Evolutionary conservation across 1,140 invertebrate species (phyloP).

Genomic region (Trichoplusia ni): DNA sequence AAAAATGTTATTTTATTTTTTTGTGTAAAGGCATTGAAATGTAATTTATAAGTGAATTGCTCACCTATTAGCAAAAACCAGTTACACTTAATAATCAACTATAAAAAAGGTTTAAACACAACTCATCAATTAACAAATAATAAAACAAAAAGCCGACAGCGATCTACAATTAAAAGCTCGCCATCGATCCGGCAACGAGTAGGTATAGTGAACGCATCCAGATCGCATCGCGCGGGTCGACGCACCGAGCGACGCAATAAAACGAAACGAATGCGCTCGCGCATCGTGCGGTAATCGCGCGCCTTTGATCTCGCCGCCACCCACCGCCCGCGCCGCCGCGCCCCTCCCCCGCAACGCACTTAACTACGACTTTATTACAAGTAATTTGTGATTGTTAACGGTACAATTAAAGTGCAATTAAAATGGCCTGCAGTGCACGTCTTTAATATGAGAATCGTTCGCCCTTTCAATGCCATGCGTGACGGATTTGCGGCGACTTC

Average conservation of each 20-base stretch:
- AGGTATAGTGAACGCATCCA: slow-evolving; percentile 17
- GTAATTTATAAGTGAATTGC: too few relatives aligned
- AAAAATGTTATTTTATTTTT: too few relatives aligned
- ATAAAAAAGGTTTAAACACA: background rate
- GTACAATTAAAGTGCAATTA: slow-evolving; percentile 39
- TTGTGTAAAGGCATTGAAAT: too few relatives aligned
- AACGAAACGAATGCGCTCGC: slow-evolving; percentile 40
- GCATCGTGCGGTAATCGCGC: slow-evolving; percentile 47
- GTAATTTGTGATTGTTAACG: slow-evolving; percentile 47
- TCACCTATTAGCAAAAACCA: too few relatives aligned
- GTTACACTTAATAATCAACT: background rate
- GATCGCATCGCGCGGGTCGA: slow-evolving; percentile 36
- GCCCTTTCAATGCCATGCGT: slow-evolving; percentile 5
- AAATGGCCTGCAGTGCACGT: slow-evolving; percentile 15
- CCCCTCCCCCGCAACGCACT: background rate
- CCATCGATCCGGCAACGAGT: background rate
- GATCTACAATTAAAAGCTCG: background rate
- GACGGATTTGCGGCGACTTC: slow-evolving; percentile 2
- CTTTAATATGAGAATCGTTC: slow-evolving; percentile 1
- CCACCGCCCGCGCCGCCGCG: background rate
- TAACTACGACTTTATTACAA: slow-evolving; percentile 44
- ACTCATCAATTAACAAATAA: background rate
- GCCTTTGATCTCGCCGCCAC: slow-evolving; percentile 49
- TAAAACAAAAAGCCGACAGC: slow-evolving; percentile 3
- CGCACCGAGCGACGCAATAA: slow-evolving; percentile 42